phyloP scores from a whole-genome alignment of 2,797 vertebrate species.

The Phataginus tetradactyla region DNA sequence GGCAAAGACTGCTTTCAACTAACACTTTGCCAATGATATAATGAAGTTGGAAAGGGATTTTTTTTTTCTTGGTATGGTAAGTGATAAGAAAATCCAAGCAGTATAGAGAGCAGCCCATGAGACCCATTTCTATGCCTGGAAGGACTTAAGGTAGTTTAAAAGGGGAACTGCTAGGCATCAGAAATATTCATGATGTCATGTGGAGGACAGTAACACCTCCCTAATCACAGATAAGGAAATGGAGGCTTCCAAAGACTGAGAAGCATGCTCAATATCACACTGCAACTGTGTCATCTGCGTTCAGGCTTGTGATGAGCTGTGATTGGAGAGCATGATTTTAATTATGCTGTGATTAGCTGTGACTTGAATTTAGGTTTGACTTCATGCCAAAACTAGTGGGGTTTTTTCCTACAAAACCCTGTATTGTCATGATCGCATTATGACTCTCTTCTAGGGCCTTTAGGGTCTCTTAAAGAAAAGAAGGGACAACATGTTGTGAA shows the following conservation, averaged over 20 bases:
- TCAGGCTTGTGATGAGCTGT: neutral
- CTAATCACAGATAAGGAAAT: neutral
- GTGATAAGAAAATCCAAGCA: neutral
- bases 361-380: neutral
- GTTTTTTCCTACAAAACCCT: neutral
- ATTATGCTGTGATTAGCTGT: neutral
- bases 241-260: neutral
- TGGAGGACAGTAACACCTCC: neutral
- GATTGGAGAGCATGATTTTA: neutral
- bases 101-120: neutral
- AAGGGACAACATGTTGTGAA: neutral
- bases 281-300: too few relatives aligned
- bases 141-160: neutral
- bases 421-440: neutral
- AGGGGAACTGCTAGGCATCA: neutral
- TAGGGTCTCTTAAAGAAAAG: neutral
- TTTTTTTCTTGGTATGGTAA: neutral
- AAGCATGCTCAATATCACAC: neutral
- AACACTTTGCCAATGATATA: rapidly evolving
- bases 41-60: neutral
- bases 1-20: neutral
- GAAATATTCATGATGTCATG: too few relatives aligned
- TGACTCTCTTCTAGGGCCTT: neutral
- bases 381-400: neutral
- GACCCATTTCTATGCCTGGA: neutral